Base-by-base conservation (phyloP, 2,113 vertebrate genomes). In the Poicephalus gulielmi region DNA sequence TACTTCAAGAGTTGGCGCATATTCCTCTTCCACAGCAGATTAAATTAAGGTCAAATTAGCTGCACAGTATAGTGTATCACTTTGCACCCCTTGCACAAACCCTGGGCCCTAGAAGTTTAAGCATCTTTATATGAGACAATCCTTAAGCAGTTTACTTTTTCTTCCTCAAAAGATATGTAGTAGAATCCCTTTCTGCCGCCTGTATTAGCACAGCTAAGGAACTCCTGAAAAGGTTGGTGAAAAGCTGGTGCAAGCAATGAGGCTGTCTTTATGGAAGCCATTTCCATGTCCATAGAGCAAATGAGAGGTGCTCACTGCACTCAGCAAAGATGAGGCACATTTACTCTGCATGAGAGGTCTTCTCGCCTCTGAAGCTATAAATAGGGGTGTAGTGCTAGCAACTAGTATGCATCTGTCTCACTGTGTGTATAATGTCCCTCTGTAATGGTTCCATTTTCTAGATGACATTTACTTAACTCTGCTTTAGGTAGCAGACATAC, bases 401-500 rank as follows among this genome's bases (percentile, higher is more conserved):
- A 22, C 37, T 53, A 62, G 41, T 81, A 49, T 17, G 31, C 50
- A 49, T 63, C 80, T 75, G 49, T 88, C 74, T 52, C 57, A n/a
- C 53, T 73, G 15, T 59, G 5, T 57, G 16, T 90, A 23, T 66
- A 37, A 94, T 82, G 39, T 23, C 52, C 71, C 68, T 52, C 57
- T 92, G 57, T 85, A 83, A 89, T 77, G 75, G 73, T 55, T 81
- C 83, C 19, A 70, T 93, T 92, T 95, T 71, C 79, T 92, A 50
- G 49, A 83, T 90, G 75, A 46, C 68, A 55, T 77, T 53, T 86
- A 81, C 68, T 90, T 80, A 87, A 53, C 50, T 76, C 50, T 83
- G 8, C 44, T 92, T 70, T 70, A 43, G 83, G 71, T 33, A 83
- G 59, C n/a, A 92, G 57, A 71, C 16, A 6, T 67, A 43, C 53